Percentiles rank a stretch among this genome's conserved stretches.
phyloP scores from a whole-genome alignment of 2,888 invertebrate species.

The Geotrupes spiniger region DNA sequence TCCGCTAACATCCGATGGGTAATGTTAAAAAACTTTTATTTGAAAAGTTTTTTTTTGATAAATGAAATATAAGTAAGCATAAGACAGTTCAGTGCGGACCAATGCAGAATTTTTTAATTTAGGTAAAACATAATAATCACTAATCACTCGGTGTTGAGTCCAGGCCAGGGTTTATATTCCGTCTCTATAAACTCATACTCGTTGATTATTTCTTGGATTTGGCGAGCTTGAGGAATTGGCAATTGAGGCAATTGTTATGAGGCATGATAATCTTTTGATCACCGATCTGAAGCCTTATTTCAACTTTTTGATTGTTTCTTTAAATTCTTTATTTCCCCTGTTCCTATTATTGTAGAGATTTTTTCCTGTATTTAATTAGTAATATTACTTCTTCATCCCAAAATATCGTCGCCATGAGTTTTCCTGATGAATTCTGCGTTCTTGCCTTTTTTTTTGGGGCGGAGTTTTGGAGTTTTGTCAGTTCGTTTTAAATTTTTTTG shows the following conservation, averaged over 20 bases:
- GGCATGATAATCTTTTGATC: too few relatives aligned
- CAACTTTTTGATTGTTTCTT: too few relatives aligned
- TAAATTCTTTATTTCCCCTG: too few relatives aligned
- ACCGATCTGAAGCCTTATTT: too few relatives aligned
- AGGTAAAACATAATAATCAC: conserved; percentile 1
- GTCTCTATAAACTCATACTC: neutral
- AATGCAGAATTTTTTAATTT: conserved; percentile 5
- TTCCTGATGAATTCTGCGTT: conserved; percentile 2
- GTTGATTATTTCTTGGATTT: neutral
- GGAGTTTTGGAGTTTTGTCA: too few relatives aligned
- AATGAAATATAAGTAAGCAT: too few relatives aligned
- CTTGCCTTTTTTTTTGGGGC: neutral
- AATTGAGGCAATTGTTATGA: neutral
- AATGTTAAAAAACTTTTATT: too few relatives aligned
- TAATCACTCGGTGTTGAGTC: neutral
- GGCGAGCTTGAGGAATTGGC: neutral
- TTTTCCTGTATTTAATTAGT: neutral
- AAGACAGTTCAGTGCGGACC: too few relatives aligned
- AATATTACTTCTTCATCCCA: neutral
- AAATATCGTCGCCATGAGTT: neutral
- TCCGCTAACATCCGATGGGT: too few relatives aligned
- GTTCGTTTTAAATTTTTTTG: too few relatives aligned
- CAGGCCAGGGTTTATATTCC: neutral
- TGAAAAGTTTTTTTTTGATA: too few relatives aligned
- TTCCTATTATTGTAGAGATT: too few relatives aligned